phyloP scores from a whole-genome alignment of 2,113 vertebrate species.

The Chroicocephalus ridibundus region DNA sequence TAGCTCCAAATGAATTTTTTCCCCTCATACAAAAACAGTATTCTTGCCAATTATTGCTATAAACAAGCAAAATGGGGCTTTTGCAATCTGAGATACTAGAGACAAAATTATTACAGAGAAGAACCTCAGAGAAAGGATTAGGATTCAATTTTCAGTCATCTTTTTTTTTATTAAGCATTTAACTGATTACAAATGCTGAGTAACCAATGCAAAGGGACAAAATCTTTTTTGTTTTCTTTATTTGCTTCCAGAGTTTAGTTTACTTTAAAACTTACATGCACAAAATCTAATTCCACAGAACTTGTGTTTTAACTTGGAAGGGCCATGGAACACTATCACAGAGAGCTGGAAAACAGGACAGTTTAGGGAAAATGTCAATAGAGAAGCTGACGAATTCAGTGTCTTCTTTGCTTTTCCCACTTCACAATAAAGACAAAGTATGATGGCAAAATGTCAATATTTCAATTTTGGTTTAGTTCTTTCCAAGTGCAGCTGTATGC shows the following conservation, averaged over 20 bases:
- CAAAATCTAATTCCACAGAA: background rate
- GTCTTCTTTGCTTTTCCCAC: background rate
- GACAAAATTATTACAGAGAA: background rate
- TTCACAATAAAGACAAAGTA: background rate
- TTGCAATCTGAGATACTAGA: background rate
- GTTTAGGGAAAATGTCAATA: background rate
- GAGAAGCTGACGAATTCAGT: background rate
- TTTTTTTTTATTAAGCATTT: background rate
- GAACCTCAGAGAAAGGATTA: background rate
- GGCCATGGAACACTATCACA: background rate
- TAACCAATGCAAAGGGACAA: background rate
- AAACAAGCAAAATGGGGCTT: background rate
- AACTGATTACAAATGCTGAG: background rate
- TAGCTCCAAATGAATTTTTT: background rate
- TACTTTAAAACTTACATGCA: background rate
- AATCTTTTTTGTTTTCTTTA: background rate
- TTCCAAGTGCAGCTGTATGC: background rate
- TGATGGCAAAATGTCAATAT: background rate
- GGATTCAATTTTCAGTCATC: background rate
- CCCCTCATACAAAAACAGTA: background rate
- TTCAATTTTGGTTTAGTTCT: background rate
- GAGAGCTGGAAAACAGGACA: background rate
- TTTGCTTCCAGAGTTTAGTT: background rate
- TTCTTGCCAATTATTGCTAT: background rate
- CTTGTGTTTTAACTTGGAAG: background rate